A percentile compares a stretch with the other conserved stretches of the same genome.
These are phyloP conservation scores for Cataglyphis altisquamis DNA, from an alignment of 2,888 invertebrate species.

Conservation along the genomic window DNA sequence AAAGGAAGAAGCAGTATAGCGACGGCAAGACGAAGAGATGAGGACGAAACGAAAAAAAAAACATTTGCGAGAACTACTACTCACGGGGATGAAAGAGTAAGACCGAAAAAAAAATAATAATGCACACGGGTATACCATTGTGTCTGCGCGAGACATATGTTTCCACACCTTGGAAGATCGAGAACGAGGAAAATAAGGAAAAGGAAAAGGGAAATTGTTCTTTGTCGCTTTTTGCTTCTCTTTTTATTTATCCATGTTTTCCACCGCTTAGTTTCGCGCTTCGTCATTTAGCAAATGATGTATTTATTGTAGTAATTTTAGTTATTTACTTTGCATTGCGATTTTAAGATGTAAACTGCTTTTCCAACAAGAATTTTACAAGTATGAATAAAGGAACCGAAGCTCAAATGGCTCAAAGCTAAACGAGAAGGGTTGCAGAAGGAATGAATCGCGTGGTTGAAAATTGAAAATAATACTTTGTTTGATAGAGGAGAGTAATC, in stretches of 20 bases:
- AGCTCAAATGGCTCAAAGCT: background rate
- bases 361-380: constrained; percentile 12
- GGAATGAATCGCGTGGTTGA: background rate
- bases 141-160: constrained; percentile 67
- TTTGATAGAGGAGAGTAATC: background rate
- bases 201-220: constrained; percentile 43
- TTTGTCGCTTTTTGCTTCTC: constrained; percentile 33
- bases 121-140: constrained; percentile 45
- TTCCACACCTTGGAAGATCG: constrained; percentile 65
- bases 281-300: constrained; percentile 63
- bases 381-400: constrained; percentile 9
- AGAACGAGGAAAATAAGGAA: constrained; percentile 59
- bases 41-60: constrained; percentile 16
- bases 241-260: constrained; percentile 38
- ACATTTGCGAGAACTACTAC: constrained; percentile 15
- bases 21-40: constrained; percentile 45
- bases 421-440: background rate
- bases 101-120: constrained; percentile 53
- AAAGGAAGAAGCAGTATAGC: constrained; percentile 69
- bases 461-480: constrained; percentile 2
- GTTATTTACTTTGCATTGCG: background rate
- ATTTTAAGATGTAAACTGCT: background rate
- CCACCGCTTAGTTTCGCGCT: constrained; percentile 9
- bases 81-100: background rate
- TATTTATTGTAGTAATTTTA: constrained; percentile 42